Base-by-base conservation (phyloP, 2,888 invertebrate species). In the Epistrophella euchroma region DNA sequence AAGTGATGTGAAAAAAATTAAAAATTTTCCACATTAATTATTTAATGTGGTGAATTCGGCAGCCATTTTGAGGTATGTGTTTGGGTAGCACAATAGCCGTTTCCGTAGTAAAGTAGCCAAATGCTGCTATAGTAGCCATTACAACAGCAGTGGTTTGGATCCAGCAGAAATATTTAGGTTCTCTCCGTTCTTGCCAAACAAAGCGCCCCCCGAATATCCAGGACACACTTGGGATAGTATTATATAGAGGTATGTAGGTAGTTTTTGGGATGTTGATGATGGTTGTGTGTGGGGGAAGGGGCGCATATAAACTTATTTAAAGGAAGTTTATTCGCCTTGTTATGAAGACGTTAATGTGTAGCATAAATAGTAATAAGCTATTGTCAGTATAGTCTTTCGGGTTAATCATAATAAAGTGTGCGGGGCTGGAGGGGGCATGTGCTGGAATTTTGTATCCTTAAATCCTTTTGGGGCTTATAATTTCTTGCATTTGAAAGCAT, bases 351-450 rank as follows among this genome's bases (percentile, higher is more conserved):
- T 74, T 68, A 79, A 68, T 60, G 55, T 68, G 45, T 35, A 70
- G 66, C 55, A 72, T 85, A 76, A 85, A 70, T 76, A 62, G 50
- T 52, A 52, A 73, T 83, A 77, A 83, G 52, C 40, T 55, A 77
- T 68, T 68, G 73, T 62, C 37, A 83, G 77, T 72, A 77, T 56
- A 70, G 50, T 68, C 25, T 62, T 64, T 66, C 13, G 72, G 64
- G 82, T 82, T 77, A 82, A 82, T 82, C 82, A 77, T 77, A 66
- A 77, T 82, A 77, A 82, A 82, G 66, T 50, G 22, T 66, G 4
- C n/a, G 25, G 25, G 60, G 37, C 10, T 9, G 22, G 19, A 13
- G 10, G 43, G 40, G 45, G 0, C 4, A 40, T 50, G 15, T 52
- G 62, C 17, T 45, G 56, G 15, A 45, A 62, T 72, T 32, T 55